Percentiles rank a stretch among this genome's conserved stretches.
Evolutionary conservation across 2,888 invertebrate genomes (phyloP).

Genomic region (Pyrrhosoma nymphula): DNA sequence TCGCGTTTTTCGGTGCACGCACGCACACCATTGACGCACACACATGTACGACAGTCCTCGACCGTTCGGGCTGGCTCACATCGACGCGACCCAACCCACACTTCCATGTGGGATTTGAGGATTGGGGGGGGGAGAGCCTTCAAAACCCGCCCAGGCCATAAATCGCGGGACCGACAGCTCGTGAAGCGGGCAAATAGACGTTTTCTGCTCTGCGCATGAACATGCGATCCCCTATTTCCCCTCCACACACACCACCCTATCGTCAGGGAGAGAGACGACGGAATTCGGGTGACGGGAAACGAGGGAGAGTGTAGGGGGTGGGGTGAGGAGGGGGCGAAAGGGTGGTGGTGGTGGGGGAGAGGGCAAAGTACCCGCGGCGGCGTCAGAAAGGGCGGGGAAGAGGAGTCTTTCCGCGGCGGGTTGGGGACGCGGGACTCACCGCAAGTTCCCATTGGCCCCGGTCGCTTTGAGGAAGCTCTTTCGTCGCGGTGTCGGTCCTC

Average conservation of each 20-base stretch:
- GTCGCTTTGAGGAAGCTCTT: not conserved
- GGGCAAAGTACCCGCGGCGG: not conserved
- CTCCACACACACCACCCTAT: not conserved
- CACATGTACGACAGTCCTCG: not conserved
- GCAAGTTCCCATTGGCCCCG: not conserved
- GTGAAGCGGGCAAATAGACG: conserved; percentile 10
- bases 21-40: not conserved
- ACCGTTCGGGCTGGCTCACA: not conserved
- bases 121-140: not conserved
- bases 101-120: not conserved
- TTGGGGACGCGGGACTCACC: not conserved
- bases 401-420: not conserved
- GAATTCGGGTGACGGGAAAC: not conserved
- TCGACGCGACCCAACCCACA: not conserved
- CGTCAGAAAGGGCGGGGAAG: not conserved
- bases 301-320: not conserved
- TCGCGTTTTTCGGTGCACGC: not conserved
- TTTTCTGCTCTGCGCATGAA: conserved; percentile 31
- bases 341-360: not conserved
- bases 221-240: not conserved
- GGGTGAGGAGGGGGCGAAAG: too few relatives aligned
- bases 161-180: conserved; percentile 32
- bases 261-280: not conserved
- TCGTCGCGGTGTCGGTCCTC: too few relatives aligned
- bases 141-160: conserved; percentile 1